phyloP scores from a whole-genome alignment of 2,888 invertebrate genomes.

The Leucophenga maculata region DNA sequence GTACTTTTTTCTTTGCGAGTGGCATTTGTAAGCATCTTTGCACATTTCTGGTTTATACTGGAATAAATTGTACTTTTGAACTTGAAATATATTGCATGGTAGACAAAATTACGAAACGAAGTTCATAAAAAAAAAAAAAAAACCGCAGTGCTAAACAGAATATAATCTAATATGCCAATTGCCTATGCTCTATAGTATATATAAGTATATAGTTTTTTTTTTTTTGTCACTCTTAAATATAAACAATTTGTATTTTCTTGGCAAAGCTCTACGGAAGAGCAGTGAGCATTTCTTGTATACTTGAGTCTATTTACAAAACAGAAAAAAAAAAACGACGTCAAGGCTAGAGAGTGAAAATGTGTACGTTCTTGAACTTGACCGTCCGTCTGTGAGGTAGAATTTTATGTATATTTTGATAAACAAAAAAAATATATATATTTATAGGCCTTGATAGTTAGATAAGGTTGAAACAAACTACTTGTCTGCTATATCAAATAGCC shows the following conservation, averaged over 20 bases:
- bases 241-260: not conserved
- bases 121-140: too few species aligned
- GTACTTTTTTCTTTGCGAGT: too few species aligned
- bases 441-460: too few species aligned
- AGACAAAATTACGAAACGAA: not conserved
- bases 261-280: not conserved
- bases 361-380: constrained; percentile 10
- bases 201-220: not conserved
- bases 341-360: not conserved
- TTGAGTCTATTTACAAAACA: not conserved
- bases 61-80: not conserved
- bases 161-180: too few species aligned
- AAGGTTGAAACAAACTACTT: too few species aligned
- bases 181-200: too few species aligned
- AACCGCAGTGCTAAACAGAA: too few species aligned
- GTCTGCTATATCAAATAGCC: too few species aligned
- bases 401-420: too few species aligned
- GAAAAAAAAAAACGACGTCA: not conserved
- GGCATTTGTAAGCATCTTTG: too few species aligned
- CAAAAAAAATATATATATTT: too few species aligned
- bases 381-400: not conserved
- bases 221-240: not conserved
- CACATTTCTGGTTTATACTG: not conserved
- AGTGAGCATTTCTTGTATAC: not conserved
- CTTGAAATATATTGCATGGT: not conserved